Evolutionary conservation across 1,140 invertebrate genomes (phyloP).

Genomic region (Brevipalpus yothersi): DNA sequence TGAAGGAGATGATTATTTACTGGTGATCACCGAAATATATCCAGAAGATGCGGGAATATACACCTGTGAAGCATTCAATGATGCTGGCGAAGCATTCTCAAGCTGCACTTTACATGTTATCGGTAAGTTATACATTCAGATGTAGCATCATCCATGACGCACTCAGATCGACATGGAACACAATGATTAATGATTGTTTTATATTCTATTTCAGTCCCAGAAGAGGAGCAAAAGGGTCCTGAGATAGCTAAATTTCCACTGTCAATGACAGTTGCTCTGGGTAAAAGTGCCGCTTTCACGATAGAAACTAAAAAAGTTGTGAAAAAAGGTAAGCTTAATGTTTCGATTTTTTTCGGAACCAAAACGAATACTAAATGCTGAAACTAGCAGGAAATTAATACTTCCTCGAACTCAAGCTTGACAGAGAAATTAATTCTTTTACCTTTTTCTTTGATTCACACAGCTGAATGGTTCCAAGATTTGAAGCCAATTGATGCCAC

Average conservation of each 20-base stretch:
- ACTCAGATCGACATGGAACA: no score
- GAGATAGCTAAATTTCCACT: slow-evolving; percentile 65
- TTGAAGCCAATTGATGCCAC: slow-evolving; percentile 53
- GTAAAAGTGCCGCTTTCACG: slow-evolving; percentile 49
- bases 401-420: background rate
- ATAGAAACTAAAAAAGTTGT: slow-evolving; percentile 45
- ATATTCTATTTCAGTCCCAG: slow-evolving; percentile 57
- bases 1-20: slow-evolving; percentile 60
- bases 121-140: background rate
- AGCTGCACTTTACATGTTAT: slow-evolving; percentile 63
- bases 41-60: slow-evolving; percentile 67
- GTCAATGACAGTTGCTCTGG: slow-evolving; percentile 55
- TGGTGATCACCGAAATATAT: slow-evolving; percentile 71
- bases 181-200: no score
- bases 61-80: slow-evolving; percentile 72
- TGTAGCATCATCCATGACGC: no score
- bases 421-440: background rate
- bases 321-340: slow-evolving; percentile 28
- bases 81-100: slow-evolving; percentile 53
- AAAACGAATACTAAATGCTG: no score
- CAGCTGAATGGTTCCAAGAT: slow-evolving; percentile 60
- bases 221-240: slow-evolving; percentile 54
- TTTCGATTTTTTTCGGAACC: background rate
- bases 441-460: slow-evolving; percentile 3
- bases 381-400: no score